phyloP scores from a whole-genome alignment of 2,888 invertebrate species.

The Agrotis clavis region DNA sequence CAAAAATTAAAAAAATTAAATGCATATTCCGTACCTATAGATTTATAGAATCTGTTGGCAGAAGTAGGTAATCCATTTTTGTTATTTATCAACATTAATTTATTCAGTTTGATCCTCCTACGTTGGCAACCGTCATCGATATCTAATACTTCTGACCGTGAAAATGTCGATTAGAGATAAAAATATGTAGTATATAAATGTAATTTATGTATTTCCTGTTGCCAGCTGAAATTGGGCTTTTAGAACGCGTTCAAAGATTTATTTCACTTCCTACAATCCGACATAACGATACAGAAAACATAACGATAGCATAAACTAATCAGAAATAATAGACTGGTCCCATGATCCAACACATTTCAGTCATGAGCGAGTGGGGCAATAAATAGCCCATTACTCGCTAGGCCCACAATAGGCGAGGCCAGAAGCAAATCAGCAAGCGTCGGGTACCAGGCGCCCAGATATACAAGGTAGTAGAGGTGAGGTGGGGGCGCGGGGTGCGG shows the following conservation, averaged over 20 bases:
- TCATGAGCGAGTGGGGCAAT: constrained; percentile 52
- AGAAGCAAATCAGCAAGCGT: constrained; percentile 67
- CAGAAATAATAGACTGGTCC: constrained; percentile 31
- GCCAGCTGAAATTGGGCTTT: neutral
- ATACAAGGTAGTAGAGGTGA: constrained; percentile 70
- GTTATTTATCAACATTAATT: too few relatives aligned
- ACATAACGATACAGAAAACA: constrained; percentile 22
- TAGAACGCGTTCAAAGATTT: constrained; percentile 11
- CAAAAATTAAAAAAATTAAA: too few relatives aligned
- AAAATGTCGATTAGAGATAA: too few relatives aligned
- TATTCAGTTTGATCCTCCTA: too few relatives aligned
- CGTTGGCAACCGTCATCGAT: too few relatives aligned
- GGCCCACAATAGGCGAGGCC: constrained; percentile 66
- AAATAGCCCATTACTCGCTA: constrained; percentile 64
- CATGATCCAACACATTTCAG: constrained; percentile 26
- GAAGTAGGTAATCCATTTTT: too few relatives aligned
- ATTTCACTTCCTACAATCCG: constrained; percentile 14
- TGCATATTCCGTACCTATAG: too few relatives aligned
- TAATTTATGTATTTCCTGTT: constrained; percentile 5
- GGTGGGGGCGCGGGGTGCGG: constrained; percentile 63
- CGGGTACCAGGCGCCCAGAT: constrained; percentile 74
- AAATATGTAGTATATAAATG: neutral
- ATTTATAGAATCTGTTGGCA: too few relatives aligned
- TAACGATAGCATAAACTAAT: constrained; percentile 42
- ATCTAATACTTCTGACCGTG: too few relatives aligned